phyloP scores from a whole-genome alignment of 2,888 invertebrate genomes.

The Orthosia incerta region DNA sequence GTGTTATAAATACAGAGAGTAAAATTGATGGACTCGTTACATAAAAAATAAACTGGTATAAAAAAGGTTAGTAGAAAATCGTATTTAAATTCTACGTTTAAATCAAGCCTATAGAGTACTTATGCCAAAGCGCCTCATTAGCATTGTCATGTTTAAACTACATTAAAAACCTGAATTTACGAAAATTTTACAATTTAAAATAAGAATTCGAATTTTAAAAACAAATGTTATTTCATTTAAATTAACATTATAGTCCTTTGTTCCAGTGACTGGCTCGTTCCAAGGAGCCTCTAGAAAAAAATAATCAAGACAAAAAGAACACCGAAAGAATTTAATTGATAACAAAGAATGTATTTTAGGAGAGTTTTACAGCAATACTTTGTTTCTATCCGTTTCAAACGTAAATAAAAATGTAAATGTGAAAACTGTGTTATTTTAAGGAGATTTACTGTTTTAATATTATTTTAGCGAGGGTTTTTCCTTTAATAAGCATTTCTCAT shows the following conservation, averaged over 20 bases:
- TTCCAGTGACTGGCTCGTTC: constrained; percentile 43
- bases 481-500: constrained; percentile 15
- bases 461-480: constrained; percentile 13
- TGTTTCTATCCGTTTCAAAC: constrained; percentile 56
- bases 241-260: constrained; percentile 42
- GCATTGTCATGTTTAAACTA: constrained; percentile 5
- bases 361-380: constrained; percentile 53
- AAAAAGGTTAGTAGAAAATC: background rate
- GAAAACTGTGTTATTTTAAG: constrained; percentile 45
- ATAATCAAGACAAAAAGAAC: constrained; percentile 79
- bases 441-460: constrained; percentile 40
- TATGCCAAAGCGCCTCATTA: background rate
- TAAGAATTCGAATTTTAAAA: constrained; percentile 4
- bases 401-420: constrained; percentile 56
- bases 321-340: constrained; percentile 88
- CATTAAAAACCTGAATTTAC: background rate
- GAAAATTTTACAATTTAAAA: background rate
- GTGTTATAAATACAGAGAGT: background rate
- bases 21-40: background rate
- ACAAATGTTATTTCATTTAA: constrained; percentile 38
- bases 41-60: background rate
- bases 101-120: background rate
- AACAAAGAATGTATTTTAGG: constrained; percentile 77
- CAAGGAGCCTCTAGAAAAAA: constrained; percentile 78
- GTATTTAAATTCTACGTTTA: background rate